Conservation (phyloP, 2,888 invertebrate genomes). For the Tillus elongatus region DNA sequence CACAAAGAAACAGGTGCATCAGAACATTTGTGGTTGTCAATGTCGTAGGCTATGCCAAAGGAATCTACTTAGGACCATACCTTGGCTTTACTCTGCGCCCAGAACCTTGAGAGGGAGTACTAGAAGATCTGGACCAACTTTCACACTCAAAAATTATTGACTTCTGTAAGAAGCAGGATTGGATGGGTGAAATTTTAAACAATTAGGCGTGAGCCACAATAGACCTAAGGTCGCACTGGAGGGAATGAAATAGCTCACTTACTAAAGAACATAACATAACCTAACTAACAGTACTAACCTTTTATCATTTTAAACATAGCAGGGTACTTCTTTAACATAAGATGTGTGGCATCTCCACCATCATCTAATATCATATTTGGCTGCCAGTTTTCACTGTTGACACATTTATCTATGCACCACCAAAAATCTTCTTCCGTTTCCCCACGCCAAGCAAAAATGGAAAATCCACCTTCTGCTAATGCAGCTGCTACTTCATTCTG, state of each 20-base stretch:
- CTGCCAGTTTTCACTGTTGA: conserved; percentile 87
- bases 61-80: too few species aligned
- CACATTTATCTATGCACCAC: conserved; percentile 98
- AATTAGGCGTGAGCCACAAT: too few species aligned
- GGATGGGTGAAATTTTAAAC: too few species aligned
- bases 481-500: conserved; percentile 96
- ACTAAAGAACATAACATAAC: conserved; percentile 8
- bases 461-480: conserved; percentile 78
- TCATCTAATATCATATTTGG: conserved; percentile 98
- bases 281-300: conserved; percentile 41
- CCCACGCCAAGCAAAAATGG: conserved; percentile 94
- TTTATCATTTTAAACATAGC: conserved; percentile 89
- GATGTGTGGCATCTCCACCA: conserved; percentile 93
- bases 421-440: conserved; percentile 98
- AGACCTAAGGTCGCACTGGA: too few species aligned
- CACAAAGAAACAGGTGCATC: too few species aligned
- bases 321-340: conserved; percentile 92
- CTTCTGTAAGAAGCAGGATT: too few species aligned
- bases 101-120: neutral
- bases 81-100: too few species aligned
- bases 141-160: too few species aligned
- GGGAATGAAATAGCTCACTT: too few species aligned
- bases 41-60: too few species aligned
- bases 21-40: too few species aligned
- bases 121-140: too few species aligned